Percentiles rank a stretch among this genome's conserved stretches.
Conservation (phyloP, 2,797 vertebrate genomes). For the Cuculus canorus region DNA sequence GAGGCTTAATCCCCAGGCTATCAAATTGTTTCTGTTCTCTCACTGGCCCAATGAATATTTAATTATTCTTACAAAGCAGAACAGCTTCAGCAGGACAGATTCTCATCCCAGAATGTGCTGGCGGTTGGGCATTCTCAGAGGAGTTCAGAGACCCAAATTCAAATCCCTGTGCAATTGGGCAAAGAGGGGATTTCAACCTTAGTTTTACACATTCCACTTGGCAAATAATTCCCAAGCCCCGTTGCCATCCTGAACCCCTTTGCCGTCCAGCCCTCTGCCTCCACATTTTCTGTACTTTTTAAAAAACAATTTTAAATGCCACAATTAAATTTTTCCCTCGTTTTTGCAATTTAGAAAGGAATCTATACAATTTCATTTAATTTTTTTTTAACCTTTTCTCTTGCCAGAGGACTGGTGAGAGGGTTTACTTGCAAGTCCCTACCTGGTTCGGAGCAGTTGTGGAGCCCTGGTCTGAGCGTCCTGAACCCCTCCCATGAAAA, state of each 20-base stretch:
- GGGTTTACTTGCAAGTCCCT: background rate
- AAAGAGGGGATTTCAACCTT: slow-evolving; percentile 67
- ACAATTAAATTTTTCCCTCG: background rate
- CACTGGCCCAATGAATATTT: slow-evolving; percentile 73
- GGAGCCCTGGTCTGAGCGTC: background rate
- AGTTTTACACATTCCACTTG: slow-evolving; percentile 45
- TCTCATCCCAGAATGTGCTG: slow-evolving; percentile 64
- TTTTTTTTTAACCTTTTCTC: background rate
- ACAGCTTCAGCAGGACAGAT: slow-evolving; percentile 70
- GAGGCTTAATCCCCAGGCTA: slow-evolving; percentile 68
- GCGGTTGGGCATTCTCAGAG: slow-evolving; percentile 62
- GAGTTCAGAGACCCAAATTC: slow-evolving; percentile 72
- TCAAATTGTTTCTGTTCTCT: slow-evolving; percentile 72
- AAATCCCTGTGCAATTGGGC: slow-evolving; percentile 53
- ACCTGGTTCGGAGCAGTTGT: background rate
- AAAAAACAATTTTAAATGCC: background rate
- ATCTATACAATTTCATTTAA: background rate
- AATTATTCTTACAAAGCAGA: slow-evolving; percentile 74
- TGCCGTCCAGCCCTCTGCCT: background rate
- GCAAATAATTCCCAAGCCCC: slow-evolving; percentile 15
- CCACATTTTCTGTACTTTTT: background rate
- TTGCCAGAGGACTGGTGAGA: background rate
- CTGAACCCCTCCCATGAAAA: background rate
- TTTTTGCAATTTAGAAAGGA: background rate
- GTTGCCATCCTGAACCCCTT: background rate